Percentiles rank a stretch among this genome's conserved stretches.
Conservation (phyloP, 2,888 invertebrate genomes). For the Cheilosia vulpina region DNA sequence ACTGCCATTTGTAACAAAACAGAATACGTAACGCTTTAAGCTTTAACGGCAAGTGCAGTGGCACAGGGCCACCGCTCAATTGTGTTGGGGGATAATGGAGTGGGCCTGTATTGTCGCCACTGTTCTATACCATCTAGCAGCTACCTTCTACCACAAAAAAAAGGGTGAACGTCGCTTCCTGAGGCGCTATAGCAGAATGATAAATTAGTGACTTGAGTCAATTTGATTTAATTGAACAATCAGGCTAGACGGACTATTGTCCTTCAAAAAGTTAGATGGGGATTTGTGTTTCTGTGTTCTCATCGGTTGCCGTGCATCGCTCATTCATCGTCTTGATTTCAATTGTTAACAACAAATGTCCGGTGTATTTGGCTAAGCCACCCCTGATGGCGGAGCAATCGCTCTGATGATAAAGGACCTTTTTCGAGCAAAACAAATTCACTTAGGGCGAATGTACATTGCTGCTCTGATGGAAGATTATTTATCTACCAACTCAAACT, state of each 20-base stretch:
- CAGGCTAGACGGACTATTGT: slow-evolving; percentile 3
- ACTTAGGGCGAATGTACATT: slow-evolving; percentile 35
- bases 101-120: slow-evolving; percentile 8
- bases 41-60: slow-evolving; percentile 30
- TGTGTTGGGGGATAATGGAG: slow-evolving; percentile 2
- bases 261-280: not conserved
- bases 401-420: not conserved
- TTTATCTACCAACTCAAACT: not conserved
- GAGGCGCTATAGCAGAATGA: not conserved
- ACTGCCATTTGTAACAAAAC: slow-evolving; percentile 45
- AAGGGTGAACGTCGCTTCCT: not conserved
- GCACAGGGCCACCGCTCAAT: slow-evolving; percentile 10
- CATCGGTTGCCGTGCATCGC: too few relatives aligned
- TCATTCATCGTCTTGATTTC: not conserved
- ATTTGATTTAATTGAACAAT: slow-evolving; percentile 30
- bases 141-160: not conserved
- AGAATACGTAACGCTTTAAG: slow-evolving; percentile 49
- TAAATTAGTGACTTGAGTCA: slow-evolving; percentile 15
- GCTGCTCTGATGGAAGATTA: slow-evolving; percentile 1
- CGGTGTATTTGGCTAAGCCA: not conserved
- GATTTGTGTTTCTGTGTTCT: not conserved
- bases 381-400: slow-evolving; percentile 27
- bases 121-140: too few relatives aligned
- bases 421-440: slow-evolving; percentile 42
- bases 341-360: not conserved